Evolutionary conservation across 2,797 vertebrate species (phyloP), one percentile per base, ranked within the genome.

Genomic region (Acipenser oxyrinchus): DNA sequence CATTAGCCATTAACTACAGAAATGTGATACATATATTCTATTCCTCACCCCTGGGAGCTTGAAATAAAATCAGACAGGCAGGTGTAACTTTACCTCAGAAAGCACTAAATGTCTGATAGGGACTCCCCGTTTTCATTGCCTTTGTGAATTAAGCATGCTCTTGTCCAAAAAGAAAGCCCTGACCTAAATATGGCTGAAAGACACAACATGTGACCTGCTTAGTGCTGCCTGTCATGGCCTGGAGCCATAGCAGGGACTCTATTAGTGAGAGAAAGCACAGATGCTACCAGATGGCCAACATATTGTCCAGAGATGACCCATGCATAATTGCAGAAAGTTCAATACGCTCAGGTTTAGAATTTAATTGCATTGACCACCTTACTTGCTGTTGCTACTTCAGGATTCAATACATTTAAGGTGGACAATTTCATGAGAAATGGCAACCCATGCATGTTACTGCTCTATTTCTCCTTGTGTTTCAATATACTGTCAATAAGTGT

Each of bases 111-210:
- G 84, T 78, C 77, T 85, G 82, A 68, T 75, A 75, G 72, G 70
- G 75, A 69, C 73, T 86, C 80, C 78, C 80, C 70, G 66, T 81
- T 89, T 84, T 85, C 84, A 75, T 87, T 87, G 90, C 87, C 83
- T 91, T 87, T 87, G 83, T 91, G 86, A 80, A 87, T 88, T 80
- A 85, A 89, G 86, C 87, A 80, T 82, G 79, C 83, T 87, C 81
- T 79, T 86, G 82, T 89, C 84, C 83, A 83, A 78, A 82, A 88
- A 92, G 82, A 82, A 84, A 82, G 88, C 86, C 88, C 89, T 97
- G 95, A 97, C 93, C 96, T 93, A 95, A 97, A 98, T 98, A 93
- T 94, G 92, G 92, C 91, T 94, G 92, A 94, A 94, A 94, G 91
- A 94, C 84, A 87, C 91, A 92, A 91, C 92, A 92, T 93, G 94